Base-by-base conservation (phyloP, 2,888 invertebrate genomes). In the Augochlorella aurata region DNA sequence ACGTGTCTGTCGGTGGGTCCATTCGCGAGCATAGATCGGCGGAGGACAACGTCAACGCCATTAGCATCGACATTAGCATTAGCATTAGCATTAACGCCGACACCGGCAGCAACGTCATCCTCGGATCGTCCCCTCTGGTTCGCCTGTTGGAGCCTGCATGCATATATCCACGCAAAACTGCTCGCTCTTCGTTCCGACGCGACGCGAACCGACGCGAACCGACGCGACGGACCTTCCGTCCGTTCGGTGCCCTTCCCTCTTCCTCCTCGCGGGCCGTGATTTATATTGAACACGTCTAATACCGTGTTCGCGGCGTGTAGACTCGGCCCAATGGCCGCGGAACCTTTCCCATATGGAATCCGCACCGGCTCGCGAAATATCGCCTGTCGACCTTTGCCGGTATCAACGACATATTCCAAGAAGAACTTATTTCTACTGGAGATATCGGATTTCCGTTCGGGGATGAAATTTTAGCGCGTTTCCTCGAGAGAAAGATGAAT, bases 41-140 rank as follows among this genome's bases (percentile, higher is more conserved):
- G 65, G 74, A 61, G 82, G 78, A 87, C 85, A 82, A 87, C 87
- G 83, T 83, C 85, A 81, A 81, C 83, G 82, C 87, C 87, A 88
- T 88, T 88, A 88, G 85, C 87, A 87, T 87, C 84, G 87, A 81
- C 86, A 91, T 90, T 88, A 87, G 86, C 90, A 90, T 91, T 90
- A 89, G 88, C 91, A 91, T 91, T 91, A 91, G 89, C 91, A 90
- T 86, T 86, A 87, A 82, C 87, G 83, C 79, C 81, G 85, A 86
- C 86, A 81, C 83, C 77, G 86, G 67, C 88, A 88, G 90, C 88
- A 90, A 85, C 89, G 90, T 90, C 87, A 85, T 85, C 90, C 87
- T 88, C 89, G 85, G 47, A 72, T 65, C 74, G 66, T 50, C 74
- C 79, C 63, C n/a, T 44, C 49, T 44, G 68, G 70, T 65, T 45